Conservation (phyloP, 92 coral and sea anemone species). For the Meandrina meandrites region DNA sequence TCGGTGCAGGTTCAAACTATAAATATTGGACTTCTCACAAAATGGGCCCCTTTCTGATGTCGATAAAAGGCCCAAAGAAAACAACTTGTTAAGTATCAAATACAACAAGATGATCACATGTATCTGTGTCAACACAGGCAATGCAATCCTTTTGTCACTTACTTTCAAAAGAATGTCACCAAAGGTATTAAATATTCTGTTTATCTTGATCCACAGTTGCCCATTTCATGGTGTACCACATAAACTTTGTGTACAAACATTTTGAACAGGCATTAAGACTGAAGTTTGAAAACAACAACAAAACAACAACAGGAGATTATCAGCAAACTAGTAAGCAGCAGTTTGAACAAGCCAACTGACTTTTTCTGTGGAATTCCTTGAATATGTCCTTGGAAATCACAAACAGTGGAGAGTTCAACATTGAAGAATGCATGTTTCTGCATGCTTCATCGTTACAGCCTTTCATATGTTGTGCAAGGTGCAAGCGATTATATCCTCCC, state of each 20-base stretch:
- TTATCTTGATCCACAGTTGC: neutral
- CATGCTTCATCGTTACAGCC: neutral
- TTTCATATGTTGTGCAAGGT: neutral
- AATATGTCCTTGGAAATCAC: constrained; percentile 14
- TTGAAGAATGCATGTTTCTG: neutral
- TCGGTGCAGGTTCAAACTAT: neutral
- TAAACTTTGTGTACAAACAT: neutral
- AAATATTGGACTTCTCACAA: neutral
- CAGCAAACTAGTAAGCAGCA: neutral
- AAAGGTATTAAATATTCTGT: constrained; percentile 34
- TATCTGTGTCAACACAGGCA: neutral
- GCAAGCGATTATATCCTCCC: neutral
- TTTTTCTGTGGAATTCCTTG: constrained; percentile 7
- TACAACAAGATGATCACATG: neutral
- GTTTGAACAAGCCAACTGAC: constrained; percentile 19
- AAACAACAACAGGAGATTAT: constrained; percentile 13
- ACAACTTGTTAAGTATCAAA: neutral
- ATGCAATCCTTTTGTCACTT: neutral
- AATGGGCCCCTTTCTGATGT: neutral
- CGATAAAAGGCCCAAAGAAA: neutral
- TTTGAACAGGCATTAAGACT: neutral
- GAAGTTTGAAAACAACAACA: constrained; percentile 3
- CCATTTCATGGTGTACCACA: neutral
- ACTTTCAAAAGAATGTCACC: constrained; percentile 28
- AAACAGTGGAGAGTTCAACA: neutral